Percentiles rank a stretch among this genome's conserved stretches.
Conservation (phyloP, 2,888 invertebrate species). For the Harmothoe impar region DNA sequence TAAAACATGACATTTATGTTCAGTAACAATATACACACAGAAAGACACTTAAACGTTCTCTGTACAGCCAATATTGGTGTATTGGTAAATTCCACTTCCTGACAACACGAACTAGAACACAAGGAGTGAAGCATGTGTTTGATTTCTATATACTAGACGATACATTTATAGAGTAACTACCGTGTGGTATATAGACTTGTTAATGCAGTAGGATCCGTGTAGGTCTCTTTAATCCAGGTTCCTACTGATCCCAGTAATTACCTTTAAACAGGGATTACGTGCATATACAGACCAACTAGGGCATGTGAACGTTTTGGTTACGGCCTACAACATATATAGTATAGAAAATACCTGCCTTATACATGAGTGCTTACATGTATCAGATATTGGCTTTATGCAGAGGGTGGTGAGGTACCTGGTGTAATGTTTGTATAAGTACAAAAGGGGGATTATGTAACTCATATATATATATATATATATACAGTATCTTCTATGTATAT, state of each 20-base stretch:
- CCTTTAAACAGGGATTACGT: not conserved
- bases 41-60: not conserved
- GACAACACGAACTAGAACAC: too few species aligned
- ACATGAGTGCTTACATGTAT: not conserved
- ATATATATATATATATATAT: not conserved
- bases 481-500: not conserved
- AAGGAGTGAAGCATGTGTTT: too few species aligned
- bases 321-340: not conserved
- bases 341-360: not conserved
- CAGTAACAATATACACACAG: too few species aligned
- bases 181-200: too few species aligned
- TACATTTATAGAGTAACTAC: too few species aligned
- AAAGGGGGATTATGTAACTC: not conserved
- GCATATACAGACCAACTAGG: not conserved
- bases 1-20: too few species aligned
- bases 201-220: not conserved
- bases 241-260: slow-evolving; percentile 10
- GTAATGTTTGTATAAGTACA: not conserved
- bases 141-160: too few species aligned
- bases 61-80: not conserved
- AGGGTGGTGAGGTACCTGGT: not conserved
- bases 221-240: not conserved
- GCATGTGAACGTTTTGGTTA: not conserved
- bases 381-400: not conserved
- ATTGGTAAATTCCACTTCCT: too few species aligned